Evolutionary conservation across 2,888 invertebrate species (phyloP).

Genomic region (Auanema freiburgensis): DNA sequence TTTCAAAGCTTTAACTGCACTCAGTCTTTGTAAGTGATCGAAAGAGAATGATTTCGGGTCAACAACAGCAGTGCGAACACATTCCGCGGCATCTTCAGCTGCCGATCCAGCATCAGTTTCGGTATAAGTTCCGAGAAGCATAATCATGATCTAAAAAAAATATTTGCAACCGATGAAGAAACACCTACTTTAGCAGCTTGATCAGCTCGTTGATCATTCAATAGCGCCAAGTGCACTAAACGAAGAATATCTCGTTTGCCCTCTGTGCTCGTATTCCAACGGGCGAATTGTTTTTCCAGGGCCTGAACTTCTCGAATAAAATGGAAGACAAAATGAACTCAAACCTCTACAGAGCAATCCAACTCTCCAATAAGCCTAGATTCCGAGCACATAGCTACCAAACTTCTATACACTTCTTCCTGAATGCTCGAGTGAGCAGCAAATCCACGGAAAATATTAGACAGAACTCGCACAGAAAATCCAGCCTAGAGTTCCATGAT

Average conservation of each 20-base stretch:
- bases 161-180: too few species aligned
- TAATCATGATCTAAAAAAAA: conserved; percentile 77
- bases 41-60: conserved; percentile 86
- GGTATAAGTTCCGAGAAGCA: conserved; percentile 89
- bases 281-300: conserved; percentile 29
- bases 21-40: conserved; percentile 87
- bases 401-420: conserved; percentile 73
- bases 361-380: conserved; percentile 37
- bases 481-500: conserved; percentile 47
- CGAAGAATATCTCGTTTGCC: conserved; percentile 48
- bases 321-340: background rate
- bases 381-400: conserved; percentile 35
- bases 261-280: conserved; percentile 46
- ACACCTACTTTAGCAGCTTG: conserved; percentile 52
- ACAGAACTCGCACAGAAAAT: conserved; percentile 72
- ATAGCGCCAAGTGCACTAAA: conserved; percentile 50
- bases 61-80: conserved; percentile 87
- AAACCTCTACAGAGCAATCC: conserved; percentile 29
- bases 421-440: conserved; percentile 80
- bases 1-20: conserved; percentile 86
- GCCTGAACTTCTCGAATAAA: conserved; percentile 14
- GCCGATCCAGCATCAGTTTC: conserved; percentile 91
- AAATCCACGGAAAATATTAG: conserved; percentile 88
- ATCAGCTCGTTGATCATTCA: conserved; percentile 72
- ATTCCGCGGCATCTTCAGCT: conserved; percentile 86